A percentile compares a stretch with the other conserved stretches of the same genome.
Conservation (phyloP, 2,888 invertebrate species). For the Emmelina monodactyla region DNA sequence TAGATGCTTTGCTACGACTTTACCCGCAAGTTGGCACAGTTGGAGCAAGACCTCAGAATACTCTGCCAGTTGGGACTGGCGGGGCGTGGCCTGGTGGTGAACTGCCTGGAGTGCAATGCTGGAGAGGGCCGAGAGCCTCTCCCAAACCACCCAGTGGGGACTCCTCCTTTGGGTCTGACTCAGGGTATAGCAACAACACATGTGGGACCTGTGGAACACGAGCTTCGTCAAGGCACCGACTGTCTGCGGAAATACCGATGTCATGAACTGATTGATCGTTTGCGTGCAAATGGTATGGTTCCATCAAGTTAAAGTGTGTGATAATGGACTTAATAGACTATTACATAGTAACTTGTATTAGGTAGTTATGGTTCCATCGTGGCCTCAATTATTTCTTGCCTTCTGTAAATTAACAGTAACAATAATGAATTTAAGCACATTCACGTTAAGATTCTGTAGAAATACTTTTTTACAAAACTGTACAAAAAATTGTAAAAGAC, state of each 20-base stretch:
- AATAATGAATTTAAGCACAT: slow-evolving; percentile 23
- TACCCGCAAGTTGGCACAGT: slow-evolving; percentile 77
- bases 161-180: slow-evolving; percentile 84
- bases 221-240: slow-evolving; percentile 57
- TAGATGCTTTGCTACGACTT: slow-evolving; percentile 75
- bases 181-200: slow-evolving; percentile 85
- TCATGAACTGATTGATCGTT: slow-evolving; percentile 38
- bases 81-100: slow-evolving; percentile 76
- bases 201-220: slow-evolving; percentile 74
- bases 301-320: neutral
- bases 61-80: slow-evolving; percentile 63
- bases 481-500: slow-evolving; percentile 35
- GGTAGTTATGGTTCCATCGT: too few species aligned
- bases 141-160: slow-evolving; percentile 74
- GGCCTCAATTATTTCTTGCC: slow-evolving; percentile 46
- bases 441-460: slow-evolving; percentile 20
- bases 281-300: neutral
- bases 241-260: slow-evolving; percentile 59
- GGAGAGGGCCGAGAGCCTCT: slow-evolving; percentile 60
- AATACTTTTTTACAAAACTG: slow-evolving; percentile 43
- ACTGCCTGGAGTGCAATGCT: slow-evolving; percentile 64
- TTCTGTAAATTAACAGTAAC: slow-evolving; percentile 29
- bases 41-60: slow-evolving; percentile 56
- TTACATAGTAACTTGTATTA: slow-evolving; percentile 33
- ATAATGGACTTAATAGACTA: neutral